Evolutionary conservation across 2,113 vertebrate species (phyloP), one percentile per base, ranked within the genome.

Genomic region (Campylomormyrus tamandua): DNA sequence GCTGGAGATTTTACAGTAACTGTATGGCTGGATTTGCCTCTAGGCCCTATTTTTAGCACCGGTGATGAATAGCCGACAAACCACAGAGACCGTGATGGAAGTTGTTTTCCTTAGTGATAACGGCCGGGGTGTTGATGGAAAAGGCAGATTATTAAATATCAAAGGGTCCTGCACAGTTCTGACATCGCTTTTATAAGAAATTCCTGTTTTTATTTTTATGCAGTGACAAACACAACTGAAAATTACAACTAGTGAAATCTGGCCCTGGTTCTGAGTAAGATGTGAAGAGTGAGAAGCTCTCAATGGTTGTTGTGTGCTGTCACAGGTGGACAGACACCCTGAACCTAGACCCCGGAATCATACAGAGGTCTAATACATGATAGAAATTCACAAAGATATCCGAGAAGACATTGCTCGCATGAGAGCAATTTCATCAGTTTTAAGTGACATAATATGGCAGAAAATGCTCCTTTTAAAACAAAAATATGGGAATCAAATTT

Each of bases 191-290:
- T 89, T 80, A 77, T 77, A 80, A 50, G 48, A 89, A 89, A 74
- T 17, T n/a, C 74, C 52, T 83, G 52, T 83, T 52, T 24, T 89
- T 89, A 49, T 45, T 80, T 24, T 89, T 89, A 89, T 83, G 19
- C 56, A 88, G 19, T 89, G 88, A 83, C 50, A 89, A 83, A 49
- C 88, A 89, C 88, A 89, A 89, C n/a, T 89, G 88, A 80, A 89
- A 83, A 89, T 13, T 49, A 15, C 48, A 83, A 89, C 48, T 83
- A 83, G 48, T 74, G 31, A 89, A 80, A 80, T 80, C 48, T 42
- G 88, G 70, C 88, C 70, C 77, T 48, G 21, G 27, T 83, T 89
- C 17, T 83, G 88, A 89, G 70, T 53, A 83, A 89, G 10, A 89
- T 11, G 24, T 46, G 27, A 56, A 62, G 21, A n/a, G 83, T 46